phyloP scores from a whole-genome alignment of 2,888 invertebrate genomes.

The Polydrusus pterygomalis region DNA sequence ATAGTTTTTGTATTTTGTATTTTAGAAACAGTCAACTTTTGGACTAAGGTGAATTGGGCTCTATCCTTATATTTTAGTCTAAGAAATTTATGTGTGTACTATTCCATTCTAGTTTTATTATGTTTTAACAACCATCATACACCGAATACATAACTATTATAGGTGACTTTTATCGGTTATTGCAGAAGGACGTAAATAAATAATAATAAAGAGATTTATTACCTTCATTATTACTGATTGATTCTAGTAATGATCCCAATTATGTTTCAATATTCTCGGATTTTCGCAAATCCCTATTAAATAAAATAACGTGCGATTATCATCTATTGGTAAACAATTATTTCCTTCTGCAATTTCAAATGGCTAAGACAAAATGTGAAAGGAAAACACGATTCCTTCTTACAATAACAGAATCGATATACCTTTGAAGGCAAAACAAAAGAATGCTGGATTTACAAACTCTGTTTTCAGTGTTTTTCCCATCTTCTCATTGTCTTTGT shows the following conservation, averaged over 20 bases:
- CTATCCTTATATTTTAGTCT: too few relatives aligned
- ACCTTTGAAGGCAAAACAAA: conserved; percentile 36
- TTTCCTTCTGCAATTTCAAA: conserved; percentile 15
- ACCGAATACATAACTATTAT: too few relatives aligned
- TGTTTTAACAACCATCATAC: too few relatives aligned
- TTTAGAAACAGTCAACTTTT: too few relatives aligned
- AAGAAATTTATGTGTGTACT: too few relatives aligned
- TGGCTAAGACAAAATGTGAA: conserved; percentile 26
- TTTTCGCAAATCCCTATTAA: conserved; percentile 14
- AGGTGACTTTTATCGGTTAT: too few relatives aligned
- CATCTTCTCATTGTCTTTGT: conserved; percentile 44
- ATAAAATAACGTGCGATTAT: conserved; percentile 7
- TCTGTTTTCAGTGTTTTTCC: conserved; percentile 40
- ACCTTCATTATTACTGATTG: too few relatives aligned
- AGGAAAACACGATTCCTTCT: conserved; percentile 36
- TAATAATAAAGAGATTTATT: too few relatives aligned
- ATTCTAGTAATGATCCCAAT: not conserved
- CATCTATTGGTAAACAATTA: conserved; percentile 22
- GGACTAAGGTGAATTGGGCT: too few relatives aligned
- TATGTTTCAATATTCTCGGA: not conserved
- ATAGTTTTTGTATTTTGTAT: too few relatives aligned
- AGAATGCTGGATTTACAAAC: conserved; percentile 43
- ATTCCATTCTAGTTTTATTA: too few relatives aligned
- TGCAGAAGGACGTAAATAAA: too few relatives aligned
- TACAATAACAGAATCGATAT: conserved; percentile 30